These are phyloP conservation scores for Phaonia tiefii DNA, from an alignment of 2,888 invertebrate species.

Conservation along the genomic window DNA sequence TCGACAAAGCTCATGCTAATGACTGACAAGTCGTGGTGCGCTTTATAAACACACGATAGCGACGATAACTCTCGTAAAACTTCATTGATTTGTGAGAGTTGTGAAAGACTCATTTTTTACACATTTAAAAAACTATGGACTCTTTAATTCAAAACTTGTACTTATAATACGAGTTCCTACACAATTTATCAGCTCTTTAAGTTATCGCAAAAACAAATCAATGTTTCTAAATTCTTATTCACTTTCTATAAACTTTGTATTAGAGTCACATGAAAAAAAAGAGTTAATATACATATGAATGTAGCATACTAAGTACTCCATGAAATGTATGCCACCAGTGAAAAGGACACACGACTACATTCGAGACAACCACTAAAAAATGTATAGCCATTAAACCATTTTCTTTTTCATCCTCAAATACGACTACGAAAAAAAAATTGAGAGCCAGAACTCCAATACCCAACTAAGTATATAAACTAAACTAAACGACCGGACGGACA, in stretches of 20 bases:
- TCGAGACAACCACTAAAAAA: slow-evolving; percentile 46
- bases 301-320: slow-evolving; percentile 1
- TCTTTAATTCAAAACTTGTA: no score
- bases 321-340: slow-evolving; percentile 63
- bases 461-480: slow-evolving; percentile 8
- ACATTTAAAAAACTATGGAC: no score
- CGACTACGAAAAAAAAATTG: slow-evolving; percentile 8
- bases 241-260: slow-evolving; percentile 24
- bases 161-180: no score
- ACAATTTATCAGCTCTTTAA: no score
- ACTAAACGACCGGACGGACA: not conserved
- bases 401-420: slow-evolving; percentile 39
- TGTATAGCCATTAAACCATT: slow-evolving; percentile 41
- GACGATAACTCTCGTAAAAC: no score
- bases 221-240: slow-evolving; percentile 28
- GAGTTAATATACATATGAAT: slow-evolving; percentile 6
- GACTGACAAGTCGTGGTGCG: no score
- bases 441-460: slow-evolving; percentile 44
- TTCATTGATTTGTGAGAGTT: no score
- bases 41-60: no score
- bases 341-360: slow-evolving; percentile 36
- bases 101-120: no score
- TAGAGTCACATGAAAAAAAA: not conserved
- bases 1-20: no score
- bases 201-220: no score